phyloP scores from a whole-genome alignment of 1,140 invertebrate species.

The Apocrypta bakeri region DNA sequence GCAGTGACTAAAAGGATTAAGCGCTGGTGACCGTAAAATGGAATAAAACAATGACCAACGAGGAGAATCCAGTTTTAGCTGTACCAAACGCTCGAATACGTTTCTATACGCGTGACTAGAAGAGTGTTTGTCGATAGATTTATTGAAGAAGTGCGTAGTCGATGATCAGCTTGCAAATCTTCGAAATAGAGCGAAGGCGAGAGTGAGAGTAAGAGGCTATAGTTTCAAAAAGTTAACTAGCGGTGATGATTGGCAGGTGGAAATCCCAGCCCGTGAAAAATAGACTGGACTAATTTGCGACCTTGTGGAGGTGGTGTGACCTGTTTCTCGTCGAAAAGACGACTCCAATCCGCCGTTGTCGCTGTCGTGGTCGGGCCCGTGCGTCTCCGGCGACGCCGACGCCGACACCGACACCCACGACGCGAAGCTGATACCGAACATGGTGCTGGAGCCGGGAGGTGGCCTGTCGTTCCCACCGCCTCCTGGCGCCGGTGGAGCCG shows the following conservation, averaged over 20 bases:
- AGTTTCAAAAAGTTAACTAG: neutral
- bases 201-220: neutral
- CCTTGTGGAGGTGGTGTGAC: too few relatives aligned
- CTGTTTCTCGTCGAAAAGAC: neutral
- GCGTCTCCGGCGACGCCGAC: slow-evolving; percentile 3
- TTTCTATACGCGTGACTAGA: neutral
- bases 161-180: too few relatives aligned
- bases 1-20: too few relatives aligned
- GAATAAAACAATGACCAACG: neutral
- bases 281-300: neutral
- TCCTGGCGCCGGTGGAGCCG: slow-evolving; percentile 67
- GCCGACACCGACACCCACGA: neutral
- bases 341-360: neutral
- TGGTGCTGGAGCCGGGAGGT: slow-evolving; percentile 73
- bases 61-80: neutral
- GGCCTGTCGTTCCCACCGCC: slow-evolving; percentile 73
- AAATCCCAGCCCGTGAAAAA: neutral
- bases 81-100: neutral
- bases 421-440: slow-evolving; percentile 71
- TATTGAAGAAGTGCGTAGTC: too few relatives aligned
- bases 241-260: neutral
- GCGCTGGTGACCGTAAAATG: neutral
- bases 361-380: neutral
- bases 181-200: too few relatives aligned
- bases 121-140: too few relatives aligned